A percentile compares a stretch with the other conserved stretches of the same genome.
phyloP scores from a whole-genome alignment of 1,140 invertebrate species.

The Uloborus diversus region DNA sequence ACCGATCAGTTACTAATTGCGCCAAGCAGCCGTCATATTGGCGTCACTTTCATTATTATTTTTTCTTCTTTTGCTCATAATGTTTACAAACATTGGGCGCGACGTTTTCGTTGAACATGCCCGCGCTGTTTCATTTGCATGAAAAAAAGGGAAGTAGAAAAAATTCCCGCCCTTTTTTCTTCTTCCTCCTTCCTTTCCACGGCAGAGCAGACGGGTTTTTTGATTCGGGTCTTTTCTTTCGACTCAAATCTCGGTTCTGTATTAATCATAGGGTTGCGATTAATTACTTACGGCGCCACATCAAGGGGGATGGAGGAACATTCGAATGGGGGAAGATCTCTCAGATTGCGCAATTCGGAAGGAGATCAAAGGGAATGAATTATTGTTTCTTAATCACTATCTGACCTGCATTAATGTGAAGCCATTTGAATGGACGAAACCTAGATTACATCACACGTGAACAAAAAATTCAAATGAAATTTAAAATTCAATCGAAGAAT shows the following conservation, averaged over 20 bases:
- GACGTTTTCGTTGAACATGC: no score
- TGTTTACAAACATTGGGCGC: conserved; percentile 39
- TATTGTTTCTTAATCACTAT: no score
- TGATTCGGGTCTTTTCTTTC: background rate
- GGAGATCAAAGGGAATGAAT: no score
- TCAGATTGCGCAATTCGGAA: no score
- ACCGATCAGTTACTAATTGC: conserved; percentile 41
- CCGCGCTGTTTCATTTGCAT: background rate
- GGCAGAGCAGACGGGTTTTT: background rate
- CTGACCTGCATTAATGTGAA: no score
- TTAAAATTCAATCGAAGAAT: no score
- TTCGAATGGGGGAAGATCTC: no score
- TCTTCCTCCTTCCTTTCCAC: background rate
- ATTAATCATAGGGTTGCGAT: background rate
- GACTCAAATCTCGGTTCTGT: background rate
- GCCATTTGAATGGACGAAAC: no score
- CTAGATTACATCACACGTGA: no score
- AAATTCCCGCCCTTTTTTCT: background rate
- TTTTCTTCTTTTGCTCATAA: conserved; percentile 11
- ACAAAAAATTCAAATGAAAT: no score
- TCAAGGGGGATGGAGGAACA: background rate
- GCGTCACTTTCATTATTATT: conserved; percentile 7
- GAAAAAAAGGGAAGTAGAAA: background rate
- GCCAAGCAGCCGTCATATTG: conserved; percentile 13
- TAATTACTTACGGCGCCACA: background rate